Percentiles rank a stretch among this genome's conserved stretches.
Evolutionary conservation across 2,797 vertebrate species (phyloP).

Genomic region (Gambusia yucatana): DNA sequence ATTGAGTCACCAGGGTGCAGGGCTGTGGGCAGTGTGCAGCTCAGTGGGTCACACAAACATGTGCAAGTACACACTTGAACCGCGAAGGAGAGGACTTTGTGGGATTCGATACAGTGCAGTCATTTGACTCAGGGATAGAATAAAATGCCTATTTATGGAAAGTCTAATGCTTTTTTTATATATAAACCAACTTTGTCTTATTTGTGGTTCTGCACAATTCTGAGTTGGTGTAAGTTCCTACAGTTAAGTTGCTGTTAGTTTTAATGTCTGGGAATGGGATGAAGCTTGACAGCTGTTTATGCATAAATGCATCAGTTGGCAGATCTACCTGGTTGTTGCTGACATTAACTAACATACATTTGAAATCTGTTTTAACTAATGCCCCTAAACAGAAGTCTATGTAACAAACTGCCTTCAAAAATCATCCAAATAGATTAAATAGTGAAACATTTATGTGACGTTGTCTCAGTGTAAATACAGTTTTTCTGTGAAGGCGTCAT

Average conservation of each 20-base stretch:
- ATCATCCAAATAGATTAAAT: not conserved
- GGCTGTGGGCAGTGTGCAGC: constrained; percentile 63
- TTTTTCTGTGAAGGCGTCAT: not conserved
- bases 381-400: not conserved
- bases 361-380: constrained; percentile 7
- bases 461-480: not conserved
- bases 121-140: constrained; percentile 29
- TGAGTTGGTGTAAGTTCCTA: constrained; percentile 28
- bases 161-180: constrained; percentile 27
- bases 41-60: constrained; percentile 69
- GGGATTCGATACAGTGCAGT: constrained; percentile 42
- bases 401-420: not conserved
- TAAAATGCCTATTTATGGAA: constrained; percentile 55
- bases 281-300: constrained; percentile 32
- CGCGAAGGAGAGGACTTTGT: constrained; percentile 37
- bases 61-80: constrained; percentile 51
- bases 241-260: constrained; percentile 41
- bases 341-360: constrained; percentile 57
- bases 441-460: not conserved
- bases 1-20: constrained; percentile 80
- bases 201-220: constrained; percentile 15
- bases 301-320: constrained; percentile 25
- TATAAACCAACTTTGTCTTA: constrained; percentile 34
- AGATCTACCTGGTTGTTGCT: constrained; percentile 55
- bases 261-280: constrained; percentile 33